A percentile compares a stretch with the other conserved stretches of the same genome.
phyloP scores from a whole-genome alignment of 2,888 invertebrate species.

The Odontocolon sp. region DNA sequence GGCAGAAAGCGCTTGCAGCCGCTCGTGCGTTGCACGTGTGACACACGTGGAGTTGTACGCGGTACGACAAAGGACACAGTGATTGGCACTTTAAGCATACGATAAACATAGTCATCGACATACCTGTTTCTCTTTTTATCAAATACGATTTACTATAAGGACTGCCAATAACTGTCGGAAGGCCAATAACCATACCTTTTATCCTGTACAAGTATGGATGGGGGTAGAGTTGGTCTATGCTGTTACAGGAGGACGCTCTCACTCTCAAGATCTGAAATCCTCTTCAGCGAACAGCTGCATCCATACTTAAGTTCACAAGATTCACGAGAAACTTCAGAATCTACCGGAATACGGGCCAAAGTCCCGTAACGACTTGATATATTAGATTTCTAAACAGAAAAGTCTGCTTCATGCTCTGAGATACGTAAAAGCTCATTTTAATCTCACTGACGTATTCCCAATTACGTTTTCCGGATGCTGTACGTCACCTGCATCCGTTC shows the following conservation, averaged over 20 bases:
- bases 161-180: no score
- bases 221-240: no score
- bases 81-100: no score
- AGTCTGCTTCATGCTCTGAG: background rate
- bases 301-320: constrained; percentile 21
- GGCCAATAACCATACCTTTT: no score
- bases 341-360: background rate
- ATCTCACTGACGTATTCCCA: background rate
- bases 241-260: background rate
- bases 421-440: background rate
- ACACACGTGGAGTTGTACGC: no score
- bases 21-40: constrained; percentile 23
- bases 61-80: no score
- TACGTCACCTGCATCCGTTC: no score
- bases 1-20: background rate
- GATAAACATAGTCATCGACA: no score
- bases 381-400: constrained; percentile 8
- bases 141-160: no score
- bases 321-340: constrained; percentile 22
- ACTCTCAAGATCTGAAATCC: background rate
- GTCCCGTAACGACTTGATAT: constrained; percentile 22
- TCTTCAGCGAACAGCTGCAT: constrained; percentile 42
- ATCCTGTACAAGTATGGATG: no score
- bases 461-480: background rate
- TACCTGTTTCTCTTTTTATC: no score